These are phyloP conservation scores for Hemibagrus guttatus DNA, from an alignment of 2,797 vertebrate species.

Conservation along the genomic window DNA sequence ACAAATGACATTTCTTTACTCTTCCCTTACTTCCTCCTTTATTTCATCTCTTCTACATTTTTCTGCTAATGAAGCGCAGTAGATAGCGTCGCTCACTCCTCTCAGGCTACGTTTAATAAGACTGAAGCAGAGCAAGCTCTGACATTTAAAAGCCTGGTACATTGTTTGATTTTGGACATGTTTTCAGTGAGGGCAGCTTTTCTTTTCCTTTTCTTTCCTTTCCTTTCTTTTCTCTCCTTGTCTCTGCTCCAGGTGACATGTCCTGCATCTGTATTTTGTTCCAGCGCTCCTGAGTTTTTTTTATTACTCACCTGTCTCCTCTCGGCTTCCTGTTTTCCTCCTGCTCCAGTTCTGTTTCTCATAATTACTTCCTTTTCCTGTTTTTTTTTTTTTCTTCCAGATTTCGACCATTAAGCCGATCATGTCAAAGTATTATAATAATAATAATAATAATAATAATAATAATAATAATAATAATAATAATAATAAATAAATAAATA, in stretches of 20 bases:
- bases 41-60: neutral
- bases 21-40: neutral
- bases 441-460: neutral
- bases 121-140: neutral
- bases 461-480: neutral
- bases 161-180: too few species aligned
- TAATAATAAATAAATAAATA: too few species aligned
- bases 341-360: neutral
- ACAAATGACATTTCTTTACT: neutral
- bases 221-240: neutral
- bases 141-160: neutral
- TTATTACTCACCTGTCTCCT: neutral
- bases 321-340: neutral
- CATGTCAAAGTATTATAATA: neutral
- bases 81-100: neutral
- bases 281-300: neutral
- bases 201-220: neutral
- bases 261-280: neutral
- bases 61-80: neutral
- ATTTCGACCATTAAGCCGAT: neutral
- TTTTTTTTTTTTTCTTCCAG: too few species aligned
- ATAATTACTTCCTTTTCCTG: neutral
- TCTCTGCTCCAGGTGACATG: neutral
- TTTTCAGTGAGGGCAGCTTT: neutral
- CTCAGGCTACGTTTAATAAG: neutral